Percentiles rank a stretch among this genome's conserved stretches.
Conservation (phyloP, 2,797 vertebrate species). For the Dryobates pubescens region DNA sequence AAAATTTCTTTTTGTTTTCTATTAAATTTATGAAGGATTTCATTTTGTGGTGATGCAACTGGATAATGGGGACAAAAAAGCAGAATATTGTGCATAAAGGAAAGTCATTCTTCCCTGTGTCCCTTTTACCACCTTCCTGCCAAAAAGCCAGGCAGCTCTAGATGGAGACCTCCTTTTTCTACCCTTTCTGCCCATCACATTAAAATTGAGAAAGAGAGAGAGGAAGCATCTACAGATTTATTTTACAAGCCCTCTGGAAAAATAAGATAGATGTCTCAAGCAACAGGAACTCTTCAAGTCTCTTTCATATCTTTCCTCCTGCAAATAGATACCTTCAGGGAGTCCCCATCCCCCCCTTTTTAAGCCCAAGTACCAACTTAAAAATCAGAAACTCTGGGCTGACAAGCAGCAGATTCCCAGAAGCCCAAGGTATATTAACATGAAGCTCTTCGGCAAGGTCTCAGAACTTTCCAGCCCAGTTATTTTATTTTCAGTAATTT, state of each 20-base stretch:
- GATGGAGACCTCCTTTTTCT: neutral
- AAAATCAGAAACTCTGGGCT: neutral
- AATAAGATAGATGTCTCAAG: slow-evolving; percentile 18
- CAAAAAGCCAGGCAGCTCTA: neutral
- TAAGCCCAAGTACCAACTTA: neutral
- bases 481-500: slow-evolving; percentile 19
- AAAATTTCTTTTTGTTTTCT: neutral
- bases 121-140: neutral
- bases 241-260: slow-evolving; percentile 26
- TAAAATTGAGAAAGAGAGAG: neutral
- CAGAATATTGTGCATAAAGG: neutral
- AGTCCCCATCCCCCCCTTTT: neutral
- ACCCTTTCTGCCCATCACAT: neutral
- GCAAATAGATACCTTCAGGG: neutral
- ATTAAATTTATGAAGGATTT: neutral
- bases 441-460: slow-evolving; percentile 32
- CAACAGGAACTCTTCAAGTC: neutral
- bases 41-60: neutral
- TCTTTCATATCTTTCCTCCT: slow-evolving; percentile 17
- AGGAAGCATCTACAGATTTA: neutral
- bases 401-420: slow-evolving; percentile 38
- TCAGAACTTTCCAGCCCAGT: neutral
- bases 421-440: slow-evolving; percentile 4
- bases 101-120: neutral
- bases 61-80: too few relatives aligned